phyloP scores from a whole-genome alignment of 2,113 vertebrate species.

The Trachemys scripta region DNA sequence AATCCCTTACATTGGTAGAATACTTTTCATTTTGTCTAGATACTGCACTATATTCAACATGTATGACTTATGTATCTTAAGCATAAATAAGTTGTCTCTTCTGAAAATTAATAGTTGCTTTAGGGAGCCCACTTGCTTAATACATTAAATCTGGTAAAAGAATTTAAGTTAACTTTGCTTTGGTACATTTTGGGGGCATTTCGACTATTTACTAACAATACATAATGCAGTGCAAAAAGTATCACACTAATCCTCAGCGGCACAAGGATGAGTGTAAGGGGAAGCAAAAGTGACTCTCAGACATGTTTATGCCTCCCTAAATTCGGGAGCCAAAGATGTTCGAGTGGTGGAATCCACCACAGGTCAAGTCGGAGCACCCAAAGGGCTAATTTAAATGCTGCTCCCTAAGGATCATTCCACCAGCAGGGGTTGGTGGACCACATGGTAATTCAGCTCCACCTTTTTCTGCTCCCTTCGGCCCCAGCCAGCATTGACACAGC shows the following conservation, averaged over 20 bases:
- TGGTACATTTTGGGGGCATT: background rate
- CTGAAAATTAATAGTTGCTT: slow-evolving; percentile 30
- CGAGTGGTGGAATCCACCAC: slow-evolving; percentile 1
- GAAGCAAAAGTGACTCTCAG: background rate
- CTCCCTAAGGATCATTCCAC: background rate
- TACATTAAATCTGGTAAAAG: slow-evolving; percentile 28
- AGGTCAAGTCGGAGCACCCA: background rate
- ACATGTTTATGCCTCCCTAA: background rate
- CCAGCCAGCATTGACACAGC: background rate
- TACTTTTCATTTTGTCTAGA: slow-evolving; percentile 2
- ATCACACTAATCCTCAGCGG: background rate
- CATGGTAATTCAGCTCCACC: background rate
- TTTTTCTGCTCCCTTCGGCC: background rate
- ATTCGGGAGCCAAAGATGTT: background rate
- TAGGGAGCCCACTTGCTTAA: slow-evolving; percentile 40
- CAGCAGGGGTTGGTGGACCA: background rate
- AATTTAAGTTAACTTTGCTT: background rate
- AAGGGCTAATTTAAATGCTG: background rate
- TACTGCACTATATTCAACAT: slow-evolving; percentile 5
- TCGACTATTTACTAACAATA: background rate
- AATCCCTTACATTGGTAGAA: slow-evolving; percentile 54
- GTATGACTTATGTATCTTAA: background rate
- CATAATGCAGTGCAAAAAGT: background rate
- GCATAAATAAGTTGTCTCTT: background rate
- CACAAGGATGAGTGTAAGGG: background rate